Conservation (phyloP, 2,888 invertebrate species). For the Clanis bilineata region DNA sequence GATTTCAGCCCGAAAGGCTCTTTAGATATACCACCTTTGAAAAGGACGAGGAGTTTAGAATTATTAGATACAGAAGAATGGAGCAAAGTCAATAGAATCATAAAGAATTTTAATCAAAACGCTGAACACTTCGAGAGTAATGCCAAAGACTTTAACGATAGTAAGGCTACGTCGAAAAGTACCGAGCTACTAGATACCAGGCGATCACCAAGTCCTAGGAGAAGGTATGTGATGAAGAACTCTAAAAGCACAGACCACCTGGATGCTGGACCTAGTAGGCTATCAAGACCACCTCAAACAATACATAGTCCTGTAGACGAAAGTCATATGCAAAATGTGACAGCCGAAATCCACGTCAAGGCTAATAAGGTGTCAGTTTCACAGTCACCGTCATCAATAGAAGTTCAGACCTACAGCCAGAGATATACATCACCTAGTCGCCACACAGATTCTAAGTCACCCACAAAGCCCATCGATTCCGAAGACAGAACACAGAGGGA, state of each 20-base stretch:
- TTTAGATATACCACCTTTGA: constrained; percentile 81
- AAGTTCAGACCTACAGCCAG: constrained; percentile 56
- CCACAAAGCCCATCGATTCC: constrained; percentile 52
- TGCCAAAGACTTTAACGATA: constrained; percentile 69
- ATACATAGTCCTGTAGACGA: constrained; percentile 42
- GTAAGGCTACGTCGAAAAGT: constrained; percentile 75
- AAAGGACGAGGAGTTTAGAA: constrained; percentile 88
- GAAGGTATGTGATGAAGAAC: constrained; percentile 58
- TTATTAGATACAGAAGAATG: constrained; percentile 74
- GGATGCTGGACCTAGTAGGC: constrained; percentile 62
- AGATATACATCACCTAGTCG: constrained; percentile 62
- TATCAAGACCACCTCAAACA: constrained; percentile 53
- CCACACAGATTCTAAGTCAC: constrained; percentile 61
- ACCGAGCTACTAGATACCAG: constrained; percentile 71
- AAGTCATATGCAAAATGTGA: constrained; percentile 59
- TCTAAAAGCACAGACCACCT: constrained; percentile 72
- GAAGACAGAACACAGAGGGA: constrained; percentile 48
- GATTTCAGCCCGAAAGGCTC: constrained; percentile 78
- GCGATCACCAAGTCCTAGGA: constrained; percentile 60
- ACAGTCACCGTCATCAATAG: constrained; percentile 66
- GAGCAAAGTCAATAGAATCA: constrained; percentile 66
- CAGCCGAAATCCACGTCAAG: constrained; percentile 75
- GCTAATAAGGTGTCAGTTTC: constrained; percentile 65
- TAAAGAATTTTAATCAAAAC: constrained; percentile 66
- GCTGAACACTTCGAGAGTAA: constrained; percentile 61